Evolutionary conservation across 1,140 invertebrate species (phyloP).

Genomic region (Psix sp.): DNA sequence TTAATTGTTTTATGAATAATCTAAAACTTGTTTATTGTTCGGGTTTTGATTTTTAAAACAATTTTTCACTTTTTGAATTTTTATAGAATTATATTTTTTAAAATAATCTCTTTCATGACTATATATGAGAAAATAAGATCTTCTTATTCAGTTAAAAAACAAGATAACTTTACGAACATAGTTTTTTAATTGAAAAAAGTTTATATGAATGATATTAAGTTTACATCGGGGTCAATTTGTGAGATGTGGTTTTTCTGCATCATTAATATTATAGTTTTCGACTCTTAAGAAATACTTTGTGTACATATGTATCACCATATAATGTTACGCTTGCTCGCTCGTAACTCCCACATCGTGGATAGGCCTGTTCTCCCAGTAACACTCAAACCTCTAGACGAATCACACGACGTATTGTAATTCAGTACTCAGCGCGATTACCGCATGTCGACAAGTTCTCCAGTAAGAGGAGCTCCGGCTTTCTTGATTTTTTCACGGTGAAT

Average conservation of each 20-base stretch:
- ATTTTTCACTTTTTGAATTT: no score
- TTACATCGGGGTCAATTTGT: slow-evolving; percentile 27
- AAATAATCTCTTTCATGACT: no score
- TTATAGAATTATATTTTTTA: no score
- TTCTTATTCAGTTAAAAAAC: no score
- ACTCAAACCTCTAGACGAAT: slow-evolving; percentile 71
- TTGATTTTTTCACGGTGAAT: no score
- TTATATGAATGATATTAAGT: neutral
- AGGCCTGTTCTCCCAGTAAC: slow-evolving; percentile 68
- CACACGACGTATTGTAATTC: slow-evolving; percentile 63
- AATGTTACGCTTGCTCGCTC: slow-evolving; percentile 69
- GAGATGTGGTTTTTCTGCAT: slow-evolving; percentile 39
- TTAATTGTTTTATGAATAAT: no score
- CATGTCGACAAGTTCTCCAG: slow-evolving; percentile 49
- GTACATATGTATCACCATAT: slow-evolving; percentile 58
- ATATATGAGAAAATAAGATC: no score
- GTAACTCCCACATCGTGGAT: slow-evolving; percentile 64
- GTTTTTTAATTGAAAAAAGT: no score
- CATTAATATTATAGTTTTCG: slow-evolving; percentile 52
- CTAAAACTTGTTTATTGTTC: no score
- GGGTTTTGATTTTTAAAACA: no score
- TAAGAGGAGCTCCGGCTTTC: slow-evolving; percentile 20
- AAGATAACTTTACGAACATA: no score
- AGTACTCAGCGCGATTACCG: slow-evolving; percentile 45
- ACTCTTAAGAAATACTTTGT: slow-evolving; percentile 43